Evolutionary conservation across 2,113 vertebrate species (phyloP).

Genomic region (Abramis brama): DNA sequence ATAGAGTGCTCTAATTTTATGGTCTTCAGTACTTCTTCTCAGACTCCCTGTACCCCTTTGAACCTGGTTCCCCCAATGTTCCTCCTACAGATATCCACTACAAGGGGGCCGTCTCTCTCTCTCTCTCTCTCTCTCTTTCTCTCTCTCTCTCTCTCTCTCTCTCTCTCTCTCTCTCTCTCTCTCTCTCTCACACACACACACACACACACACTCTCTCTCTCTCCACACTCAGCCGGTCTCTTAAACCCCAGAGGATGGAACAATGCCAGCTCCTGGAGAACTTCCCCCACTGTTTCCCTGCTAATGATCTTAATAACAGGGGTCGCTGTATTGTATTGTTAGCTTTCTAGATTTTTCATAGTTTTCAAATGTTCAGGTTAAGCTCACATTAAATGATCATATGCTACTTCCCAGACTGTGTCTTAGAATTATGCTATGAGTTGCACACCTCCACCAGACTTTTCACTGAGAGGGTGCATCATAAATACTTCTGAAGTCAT

Average conservation of each 20-base stretch:
- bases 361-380: constrained; percentile 1
- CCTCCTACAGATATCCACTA: constrained; percentile 39
- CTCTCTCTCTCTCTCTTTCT: neutral
- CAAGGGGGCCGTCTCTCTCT: constrained; percentile 28
- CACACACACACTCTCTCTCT: neutral
- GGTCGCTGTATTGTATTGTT: constrained; percentile 8
- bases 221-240: neutral
- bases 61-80: constrained; percentile 56
- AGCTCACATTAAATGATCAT: constrained; percentile 10
- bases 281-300: constrained; percentile 21
- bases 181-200: neutral
- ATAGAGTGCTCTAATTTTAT: constrained; percentile 42
- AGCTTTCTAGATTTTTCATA: constrained; percentile 7
- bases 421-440: constrained; percentile 15
- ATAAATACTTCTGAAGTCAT: constrained; percentile 42
- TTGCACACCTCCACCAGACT: neutral
- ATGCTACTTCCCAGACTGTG: neutral
- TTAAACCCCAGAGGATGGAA: constrained; percentile 26
- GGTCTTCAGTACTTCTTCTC: constrained; percentile 21
- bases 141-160: too few species aligned
- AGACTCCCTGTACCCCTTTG: constrained; percentile 51
- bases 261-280: constrained; percentile 6
- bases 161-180: neutral
- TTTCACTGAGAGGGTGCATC: constrained; percentile 21
- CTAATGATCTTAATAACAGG: constrained; percentile 43